These are phyloP conservation scores for Hypomecis atomaria DNA, from an alignment of 2,888 invertebrate species.

Conservation along the genomic window DNA sequence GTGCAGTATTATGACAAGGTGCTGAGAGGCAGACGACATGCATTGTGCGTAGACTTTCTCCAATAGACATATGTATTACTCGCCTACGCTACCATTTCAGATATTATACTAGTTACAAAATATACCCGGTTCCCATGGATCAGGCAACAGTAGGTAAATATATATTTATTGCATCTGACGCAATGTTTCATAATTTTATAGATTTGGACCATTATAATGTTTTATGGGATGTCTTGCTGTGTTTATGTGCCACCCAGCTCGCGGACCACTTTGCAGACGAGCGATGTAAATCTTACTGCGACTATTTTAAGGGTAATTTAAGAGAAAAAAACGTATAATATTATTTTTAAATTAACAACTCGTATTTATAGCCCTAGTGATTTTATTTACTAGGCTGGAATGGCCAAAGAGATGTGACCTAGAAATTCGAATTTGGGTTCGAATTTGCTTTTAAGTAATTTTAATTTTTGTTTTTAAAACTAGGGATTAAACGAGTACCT, in stretches of 20 bases:
- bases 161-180: conserved; percentile 11
- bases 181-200: conserved; percentile 13
- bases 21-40: not conserved
- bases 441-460: no score
- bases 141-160: not conserved
- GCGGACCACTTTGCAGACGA: not conserved
- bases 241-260: not conserved
- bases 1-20: not conserved
- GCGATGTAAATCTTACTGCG: not conserved
- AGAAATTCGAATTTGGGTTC: no score
- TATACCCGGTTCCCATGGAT: conserved; percentile 5
- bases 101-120: conserved; percentile 7
- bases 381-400: no score
- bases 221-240: conserved; percentile 9
- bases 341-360: no score
- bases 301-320: not conserved
- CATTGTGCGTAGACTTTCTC: not conserved
- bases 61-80: not conserved
- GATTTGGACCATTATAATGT: conserved; percentile 11
- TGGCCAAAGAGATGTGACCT: no score
- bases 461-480: no score
- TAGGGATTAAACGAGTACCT: no score
- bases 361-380: no score
- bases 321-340: no score
- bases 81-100: not conserved